Evolutionary conservation across 2,888 invertebrate genomes (phyloP).

Genomic region (Pammene aurita): DNA sequence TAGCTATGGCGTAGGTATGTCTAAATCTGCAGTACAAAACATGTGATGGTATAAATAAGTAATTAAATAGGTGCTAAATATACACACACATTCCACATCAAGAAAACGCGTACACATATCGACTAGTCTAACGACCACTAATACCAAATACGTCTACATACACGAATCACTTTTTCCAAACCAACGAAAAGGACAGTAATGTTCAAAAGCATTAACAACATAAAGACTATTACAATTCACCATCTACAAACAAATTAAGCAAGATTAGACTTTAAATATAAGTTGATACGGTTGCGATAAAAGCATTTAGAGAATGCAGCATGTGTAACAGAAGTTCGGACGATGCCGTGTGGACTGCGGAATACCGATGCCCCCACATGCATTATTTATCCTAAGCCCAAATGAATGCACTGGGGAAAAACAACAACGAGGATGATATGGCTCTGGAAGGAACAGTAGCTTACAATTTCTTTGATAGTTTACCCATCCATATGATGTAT

Average conservation of each 20-base stretch:
- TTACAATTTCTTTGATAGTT: not conserved
- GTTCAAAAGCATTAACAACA: slow-evolving; percentile 38
- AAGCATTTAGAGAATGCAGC: slow-evolving; percentile 2
- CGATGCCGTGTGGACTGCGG: slow-evolving; percentile 54
- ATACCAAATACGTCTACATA: slow-evolving; percentile 28
- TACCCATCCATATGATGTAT: no score
- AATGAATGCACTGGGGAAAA: slow-evolving; percentile 79
- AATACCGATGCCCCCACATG: slow-evolving; percentile 80
- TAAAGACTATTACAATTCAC: slow-evolving; percentile 17
- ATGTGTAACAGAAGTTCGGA: slow-evolving; percentile 42
- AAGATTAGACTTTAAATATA: not conserved
- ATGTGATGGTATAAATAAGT: no score
- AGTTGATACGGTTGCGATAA: not conserved
- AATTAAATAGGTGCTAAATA: not conserved
- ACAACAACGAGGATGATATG: slow-evolving; percentile 52
- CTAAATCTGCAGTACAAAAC: no score
- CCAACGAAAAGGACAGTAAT: slow-evolving; percentile 36
- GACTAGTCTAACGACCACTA: slow-evolving; percentile 24
- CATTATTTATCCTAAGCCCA: slow-evolving; percentile 81
- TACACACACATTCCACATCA: not conserved
- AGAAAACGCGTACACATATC: not conserved
- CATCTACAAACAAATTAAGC: not conserved
- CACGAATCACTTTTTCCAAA: slow-evolving; percentile 24
- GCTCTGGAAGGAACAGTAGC: slow-evolving; percentile 46
- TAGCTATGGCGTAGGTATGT: no score